A percentile compares a stretch with the other conserved stretches of the same genome.
Conservation (phyloP, 2,888 invertebrate species). For the Fabriciana adippe region DNA sequence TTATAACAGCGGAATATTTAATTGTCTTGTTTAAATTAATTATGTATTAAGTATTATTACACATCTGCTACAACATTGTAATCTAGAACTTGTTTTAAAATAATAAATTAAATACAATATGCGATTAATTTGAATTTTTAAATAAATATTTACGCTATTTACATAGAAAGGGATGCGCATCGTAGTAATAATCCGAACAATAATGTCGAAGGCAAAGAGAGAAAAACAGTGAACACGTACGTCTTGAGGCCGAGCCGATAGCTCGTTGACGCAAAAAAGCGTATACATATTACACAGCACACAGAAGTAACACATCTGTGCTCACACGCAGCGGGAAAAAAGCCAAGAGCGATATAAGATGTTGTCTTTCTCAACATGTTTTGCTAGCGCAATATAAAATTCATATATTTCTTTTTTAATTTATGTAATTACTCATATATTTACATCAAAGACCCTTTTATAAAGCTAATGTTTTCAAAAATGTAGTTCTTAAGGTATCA, state of each 20-base stretch:
- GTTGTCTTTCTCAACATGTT: conserved; percentile 35
- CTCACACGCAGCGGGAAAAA: conserved; percentile 71
- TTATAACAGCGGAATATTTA: no score
- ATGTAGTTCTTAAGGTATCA: neutral
- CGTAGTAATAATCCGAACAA: conserved; percentile 50
- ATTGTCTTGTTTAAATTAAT: no score
- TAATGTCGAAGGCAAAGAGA: conserved; percentile 54
- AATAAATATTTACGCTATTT: conserved; percentile 12
- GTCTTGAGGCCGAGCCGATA: conserved; percentile 50
- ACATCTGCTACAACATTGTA: no score
- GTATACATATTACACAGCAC: conserved; percentile 48
- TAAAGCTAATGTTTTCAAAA: conserved; percentile 2
- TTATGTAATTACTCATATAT: conserved; percentile 17
- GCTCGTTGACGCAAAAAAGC: conserved; percentile 57
- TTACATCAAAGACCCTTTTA: neutral
- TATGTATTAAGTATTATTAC: no score
- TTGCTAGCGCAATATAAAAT: conserved; percentile 29
- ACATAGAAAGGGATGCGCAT: conserved; percentile 29
- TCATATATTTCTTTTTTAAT: conserved; percentile 29
- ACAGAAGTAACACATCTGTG: conserved; percentile 63
- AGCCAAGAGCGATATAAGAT: conserved; percentile 45
- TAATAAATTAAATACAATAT: no score
- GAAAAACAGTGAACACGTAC: conserved; percentile 53
- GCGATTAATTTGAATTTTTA: neutral
- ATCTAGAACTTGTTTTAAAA: no score